Percentiles rank a stretch among this genome's conserved stretches.
Conservation (phyloP, 2,888 invertebrate species). For the Timema podura region DNA sequence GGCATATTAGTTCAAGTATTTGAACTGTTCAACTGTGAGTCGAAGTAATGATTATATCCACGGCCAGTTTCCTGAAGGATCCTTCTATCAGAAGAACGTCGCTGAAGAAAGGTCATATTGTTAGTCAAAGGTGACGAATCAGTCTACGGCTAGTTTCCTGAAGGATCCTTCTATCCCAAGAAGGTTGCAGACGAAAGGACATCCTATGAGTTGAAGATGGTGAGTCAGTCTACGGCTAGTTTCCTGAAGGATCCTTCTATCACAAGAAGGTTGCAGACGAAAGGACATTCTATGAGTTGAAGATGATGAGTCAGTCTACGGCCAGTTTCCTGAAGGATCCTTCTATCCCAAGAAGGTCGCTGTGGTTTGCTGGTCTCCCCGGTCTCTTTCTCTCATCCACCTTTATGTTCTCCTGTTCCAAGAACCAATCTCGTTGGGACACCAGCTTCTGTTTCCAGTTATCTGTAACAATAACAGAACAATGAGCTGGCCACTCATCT, state of each 20-base stretch:
- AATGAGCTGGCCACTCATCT: too few relatives aligned
- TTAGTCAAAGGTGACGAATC: too few relatives aligned
- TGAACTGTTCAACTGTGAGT: too few relatives aligned
- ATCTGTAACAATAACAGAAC: slow-evolving; percentile 33
- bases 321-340: slow-evolving; percentile 41
- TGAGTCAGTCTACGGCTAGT: slow-evolving; percentile 39
- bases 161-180: too few relatives aligned
- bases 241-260: slow-evolving; percentile 41
- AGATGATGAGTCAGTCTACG: slow-evolving; percentile 36
- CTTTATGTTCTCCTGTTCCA: slow-evolving; percentile 35
- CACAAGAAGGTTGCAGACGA: slow-evolving; percentile 37
- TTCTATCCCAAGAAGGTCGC: slow-evolving; percentile 39
- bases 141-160: too few relatives aligned
- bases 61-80: too few relatives aligned
- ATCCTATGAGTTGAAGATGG: not conserved
- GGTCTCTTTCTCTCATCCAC: slow-evolving; percentile 40
- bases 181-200: too few relatives aligned
- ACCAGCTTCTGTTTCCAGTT: slow-evolving; percentile 37
- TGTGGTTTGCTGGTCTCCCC: slow-evolving; percentile 37
- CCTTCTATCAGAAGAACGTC: too few relatives aligned
- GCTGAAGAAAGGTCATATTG: too few relatives aligned
- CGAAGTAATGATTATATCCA: too few relatives aligned
- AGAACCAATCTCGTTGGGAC: slow-evolving; percentile 36
- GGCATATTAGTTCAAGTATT: too few relatives aligned
- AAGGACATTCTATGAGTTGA: not conserved